Conservation (phyloP, 2,113 vertebrate genomes). For the Rhinoptilus africanus region DNA sequence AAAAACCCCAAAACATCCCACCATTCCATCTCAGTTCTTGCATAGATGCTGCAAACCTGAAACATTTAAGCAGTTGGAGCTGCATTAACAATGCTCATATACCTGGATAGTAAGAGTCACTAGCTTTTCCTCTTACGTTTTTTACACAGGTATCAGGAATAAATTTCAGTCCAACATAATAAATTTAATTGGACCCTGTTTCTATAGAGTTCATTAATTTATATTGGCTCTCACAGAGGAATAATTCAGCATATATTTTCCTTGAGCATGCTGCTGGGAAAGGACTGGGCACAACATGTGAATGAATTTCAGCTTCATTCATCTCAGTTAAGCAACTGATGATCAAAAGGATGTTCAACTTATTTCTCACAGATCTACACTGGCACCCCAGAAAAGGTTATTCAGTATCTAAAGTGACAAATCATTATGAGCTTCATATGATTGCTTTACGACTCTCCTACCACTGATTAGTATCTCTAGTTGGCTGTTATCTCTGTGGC, state of each 20-base stretch:
- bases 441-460: background rate
- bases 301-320: background rate
- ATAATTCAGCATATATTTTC: background rate
- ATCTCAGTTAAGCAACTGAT: background rate
- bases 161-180: background rate
- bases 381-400: background rate
- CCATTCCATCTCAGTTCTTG: background rate
- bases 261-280: background rate
- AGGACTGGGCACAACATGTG: background rate
- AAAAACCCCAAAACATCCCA: background rate
- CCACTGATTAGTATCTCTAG: background rate
- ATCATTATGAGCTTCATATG: background rate
- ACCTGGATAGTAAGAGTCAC: background rate
- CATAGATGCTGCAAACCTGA: background rate
- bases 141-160: background rate
- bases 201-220: background rate
- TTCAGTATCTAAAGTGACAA: background rate
- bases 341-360: background rate
- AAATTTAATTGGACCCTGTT: background rate
- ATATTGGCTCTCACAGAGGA: background rate
- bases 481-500: background rate
- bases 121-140: background rate
- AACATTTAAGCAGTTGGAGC: background rate
- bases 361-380: background rate
- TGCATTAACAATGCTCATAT: background rate